These are phyloP conservation scores for Ypsolopha sequella DNA, from an alignment of 2,888 invertebrate species.

Conservation along the genomic window DNA sequence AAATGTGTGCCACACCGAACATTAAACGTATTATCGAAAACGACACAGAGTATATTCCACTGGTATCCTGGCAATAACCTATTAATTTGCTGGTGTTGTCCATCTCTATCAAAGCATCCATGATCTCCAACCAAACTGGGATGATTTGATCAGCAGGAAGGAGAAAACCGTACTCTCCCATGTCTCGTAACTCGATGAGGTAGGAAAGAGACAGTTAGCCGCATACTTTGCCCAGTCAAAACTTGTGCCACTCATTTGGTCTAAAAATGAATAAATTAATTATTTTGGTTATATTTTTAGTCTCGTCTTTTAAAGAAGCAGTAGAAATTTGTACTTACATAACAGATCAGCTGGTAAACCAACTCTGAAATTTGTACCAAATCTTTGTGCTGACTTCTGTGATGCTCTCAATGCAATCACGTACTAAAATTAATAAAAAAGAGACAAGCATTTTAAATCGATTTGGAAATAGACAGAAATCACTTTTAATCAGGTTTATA, in stretches of 20 bases:
- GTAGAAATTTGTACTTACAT: slow-evolving; percentile 35
- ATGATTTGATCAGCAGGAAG: slow-evolving; percentile 65
- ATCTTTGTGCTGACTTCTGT: slow-evolving; percentile 20
- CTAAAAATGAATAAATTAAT: slow-evolving; percentile 20
- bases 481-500: too few relatives aligned
- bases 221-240: slow-evolving; percentile 72
- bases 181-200: slow-evolving; percentile 73
- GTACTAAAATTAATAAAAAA: slow-evolving; percentile 28
- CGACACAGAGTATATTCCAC: too few relatives aligned
- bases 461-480: too few relatives aligned
- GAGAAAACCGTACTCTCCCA: slow-evolving; percentile 68
- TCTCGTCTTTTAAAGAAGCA: slow-evolving; percentile 9
- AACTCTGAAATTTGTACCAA: slow-evolving; percentile 38
- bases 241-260: slow-evolving; percentile 60
- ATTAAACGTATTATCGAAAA: too few relatives aligned
- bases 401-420: slow-evolving; percentile 43
- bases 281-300: background rate
- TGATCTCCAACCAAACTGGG: slow-evolving; percentile 70
- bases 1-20: too few relatives aligned
- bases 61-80: slow-evolving; percentile 23
- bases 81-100: slow-evolving; percentile 36
- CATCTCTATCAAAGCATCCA: slow-evolving; percentile 66
- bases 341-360: slow-evolving; percentile 49
- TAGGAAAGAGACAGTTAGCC: slow-evolving; percentile 62
- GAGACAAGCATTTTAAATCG: too few relatives aligned